Base-by-base conservation (phyloP, 2,888 invertebrate species). In the Drosophila kambysellisi region DNA sequence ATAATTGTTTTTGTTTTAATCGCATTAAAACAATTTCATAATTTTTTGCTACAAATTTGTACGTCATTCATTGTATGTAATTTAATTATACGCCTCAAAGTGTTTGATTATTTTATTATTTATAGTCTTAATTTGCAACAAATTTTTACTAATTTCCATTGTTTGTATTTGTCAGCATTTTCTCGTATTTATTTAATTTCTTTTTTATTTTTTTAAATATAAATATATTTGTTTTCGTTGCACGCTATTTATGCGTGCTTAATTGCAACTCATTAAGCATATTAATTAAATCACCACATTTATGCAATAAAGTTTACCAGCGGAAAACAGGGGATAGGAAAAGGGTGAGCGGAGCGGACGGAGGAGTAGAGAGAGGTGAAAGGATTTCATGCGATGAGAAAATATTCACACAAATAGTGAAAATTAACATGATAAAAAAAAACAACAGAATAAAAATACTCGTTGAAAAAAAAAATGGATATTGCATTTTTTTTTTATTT, bases 221-320 rank as follows among this genome's bases (percentile, higher is more conserved):
- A 15, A 61, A 43, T 70, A 29, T 30, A 41, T 43, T 43, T 51
- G 30, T 74, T 70, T 52, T 73, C 66, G 69, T 70, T 80, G 60
- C 59, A 50, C 46, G 43, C 70, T 86, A 68, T 79, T 79, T 77
- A 72, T 70, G 81, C 75, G 74, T 73, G 76, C 89, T 89, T 89
- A 89, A 87, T 89, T 89, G 88, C 85, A 89, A 82, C 87, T 87
- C 87, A 89, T 87, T 89, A 87, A 88, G 81, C 89, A 87, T 89
- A 89, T 87, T 87, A 87, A 87, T 87, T 89, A 89, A 84, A 89
- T 87, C 77, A 82, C 88, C 85, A 84, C 89, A 89, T 87, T 82
- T 82, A 78, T 82, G 79, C 84, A 83, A 87, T 87, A 80, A 83
- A 75, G 52, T 72, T 68, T 65, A 60, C 65, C 56, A 29, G 29